Conservation (phyloP, 2,113 vertebrate species). For the Dasyurus viverrinus region DNA sequence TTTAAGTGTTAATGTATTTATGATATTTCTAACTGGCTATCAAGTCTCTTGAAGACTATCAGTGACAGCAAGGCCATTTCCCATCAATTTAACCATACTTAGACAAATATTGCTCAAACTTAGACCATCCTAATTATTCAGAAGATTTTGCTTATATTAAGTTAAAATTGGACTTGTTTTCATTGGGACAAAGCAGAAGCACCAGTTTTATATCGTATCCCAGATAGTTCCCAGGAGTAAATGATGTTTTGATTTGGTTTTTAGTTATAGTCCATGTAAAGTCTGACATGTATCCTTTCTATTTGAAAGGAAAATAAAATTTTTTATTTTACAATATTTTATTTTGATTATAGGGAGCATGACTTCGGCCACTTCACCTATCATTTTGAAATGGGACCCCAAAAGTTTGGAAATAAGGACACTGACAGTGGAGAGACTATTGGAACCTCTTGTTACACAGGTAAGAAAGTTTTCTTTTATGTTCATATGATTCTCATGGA, state of each 20-base stretch:
- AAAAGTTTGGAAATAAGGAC: slow-evolving; percentile 99
- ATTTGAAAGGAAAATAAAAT: background rate
- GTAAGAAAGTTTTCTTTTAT: slow-evolving; percentile 80
- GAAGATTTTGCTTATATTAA: background rate
- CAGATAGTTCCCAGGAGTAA: background rate
- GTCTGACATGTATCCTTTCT: background rate
- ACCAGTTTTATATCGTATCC: background rate
- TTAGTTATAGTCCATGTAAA: background rate
- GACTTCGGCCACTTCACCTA: slow-evolving; percentile 93
- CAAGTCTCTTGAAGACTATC: background rate
- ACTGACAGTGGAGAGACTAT: slow-evolving; percentile 94
- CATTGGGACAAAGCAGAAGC: background rate
- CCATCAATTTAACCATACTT: background rate
- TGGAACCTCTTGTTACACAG: slow-evolving; percentile 98
- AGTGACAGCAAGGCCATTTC: background rate
- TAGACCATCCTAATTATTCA: background rate
- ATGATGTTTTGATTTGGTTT: background rate
- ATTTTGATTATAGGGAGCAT: slow-evolving; percentile 82
- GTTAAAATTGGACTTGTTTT: background rate
- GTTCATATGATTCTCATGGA: background rate
- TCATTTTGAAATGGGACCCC: slow-evolving; percentile 99
- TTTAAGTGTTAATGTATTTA: background rate
- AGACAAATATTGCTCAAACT: background rate
- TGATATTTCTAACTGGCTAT: background rate
- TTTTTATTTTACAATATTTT: slow-evolving; percentile 27